Base-by-base conservation (phyloP, 2,113 vertebrate genomes). In the Indri indri region DNA sequence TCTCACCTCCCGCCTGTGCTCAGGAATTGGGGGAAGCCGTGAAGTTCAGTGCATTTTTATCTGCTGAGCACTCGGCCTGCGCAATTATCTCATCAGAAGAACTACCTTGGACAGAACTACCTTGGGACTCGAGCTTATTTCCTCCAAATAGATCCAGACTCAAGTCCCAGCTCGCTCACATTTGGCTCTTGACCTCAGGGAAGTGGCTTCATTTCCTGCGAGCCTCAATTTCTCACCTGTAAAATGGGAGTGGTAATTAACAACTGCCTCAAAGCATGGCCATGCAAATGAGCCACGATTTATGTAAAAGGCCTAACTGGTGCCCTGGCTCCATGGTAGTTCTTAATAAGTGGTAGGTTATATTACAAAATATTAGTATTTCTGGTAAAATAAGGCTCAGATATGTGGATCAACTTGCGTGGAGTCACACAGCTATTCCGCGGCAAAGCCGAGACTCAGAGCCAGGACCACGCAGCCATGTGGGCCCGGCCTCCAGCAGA, bases 381-480 rank as follows among this genome's bases (percentile, higher is more conserved):
- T 50, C 42, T 63, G 61, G 57, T 65, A 12, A 84, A 10, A 23
- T 5, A 7, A 81, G 59, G 45, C 82, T 45, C 71, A 9, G 37
- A 4, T 4, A 17, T 5, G 11, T 40, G 73, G 40, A 34, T 10
- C 11, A 40, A 13, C 20, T 23, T n/a, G 37, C 12, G 32, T 32
- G 11, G 30, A 40, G 34, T 70, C 42, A 18, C 40, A 17, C n/a
- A 37, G 45, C 68, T 63, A 1, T 37, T 80, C 42, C 1, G 32
- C 6, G 45, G 50, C 40, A 59, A n/a, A 52, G 83, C 52, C 20
- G 85, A 65, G 45, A 23, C 50, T 16, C 17, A 22, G n/a, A n/a
- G 37, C 50, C 13, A 32, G 34, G 45, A 22, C 12, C 0, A 0
- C 0, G 3, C 8, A 61, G 70, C 52, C 52, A 11, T 22, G 8